These are phyloP conservation scores for Chaetoderma sp. DNA, from an alignment of 2,888 invertebrate species.

Conservation along the genomic window DNA sequence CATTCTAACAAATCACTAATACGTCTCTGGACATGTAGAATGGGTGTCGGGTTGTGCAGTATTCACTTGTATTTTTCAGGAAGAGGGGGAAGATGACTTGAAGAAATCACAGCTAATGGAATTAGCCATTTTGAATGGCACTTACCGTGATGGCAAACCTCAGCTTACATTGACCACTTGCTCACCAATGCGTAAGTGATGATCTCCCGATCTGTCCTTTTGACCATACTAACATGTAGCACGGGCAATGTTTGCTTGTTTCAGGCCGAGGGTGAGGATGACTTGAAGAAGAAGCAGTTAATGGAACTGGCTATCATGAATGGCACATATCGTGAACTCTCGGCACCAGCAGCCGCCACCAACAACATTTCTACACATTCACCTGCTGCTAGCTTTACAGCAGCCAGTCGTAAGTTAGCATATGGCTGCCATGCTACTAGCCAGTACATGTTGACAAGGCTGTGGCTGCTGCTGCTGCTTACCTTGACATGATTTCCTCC, in stretches of 20 bases:
- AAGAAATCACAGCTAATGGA: conserved; percentile 99
- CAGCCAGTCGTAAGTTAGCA: conserved; percentile 62
- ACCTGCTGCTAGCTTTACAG: no score
- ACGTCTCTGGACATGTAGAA: no score
- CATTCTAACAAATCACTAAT: no score
- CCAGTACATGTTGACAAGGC: no score
- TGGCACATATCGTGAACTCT: conserved; percentile 84
- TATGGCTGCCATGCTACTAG: no score
- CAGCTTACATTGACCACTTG: conserved; percentile 21
- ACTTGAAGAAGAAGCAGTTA: conserved; percentile 98
- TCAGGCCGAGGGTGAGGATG: conserved; percentile 99
- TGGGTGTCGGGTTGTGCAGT: no score
- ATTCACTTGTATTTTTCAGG: conserved; percentile 79
- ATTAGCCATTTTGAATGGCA: conserved; percentile 99
- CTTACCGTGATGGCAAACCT: conserved; percentile 84
- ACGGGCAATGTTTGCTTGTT: conserved; percentile 31
- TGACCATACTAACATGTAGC: no score
- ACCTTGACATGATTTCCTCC: no score
- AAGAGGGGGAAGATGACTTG: conserved; percentile 99
- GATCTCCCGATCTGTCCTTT: no score
- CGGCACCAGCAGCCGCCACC: conserved; percentile 53
- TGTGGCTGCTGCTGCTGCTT: no score
- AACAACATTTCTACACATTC: no score
- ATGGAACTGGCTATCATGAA: conserved; percentile 99
- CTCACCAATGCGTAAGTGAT: no score